Evolutionary conservation across 2,113 vertebrate genomes (phyloP), one percentile per base, ranked within the genome.

Genomic region (Trematomus loennbergii): DNA sequence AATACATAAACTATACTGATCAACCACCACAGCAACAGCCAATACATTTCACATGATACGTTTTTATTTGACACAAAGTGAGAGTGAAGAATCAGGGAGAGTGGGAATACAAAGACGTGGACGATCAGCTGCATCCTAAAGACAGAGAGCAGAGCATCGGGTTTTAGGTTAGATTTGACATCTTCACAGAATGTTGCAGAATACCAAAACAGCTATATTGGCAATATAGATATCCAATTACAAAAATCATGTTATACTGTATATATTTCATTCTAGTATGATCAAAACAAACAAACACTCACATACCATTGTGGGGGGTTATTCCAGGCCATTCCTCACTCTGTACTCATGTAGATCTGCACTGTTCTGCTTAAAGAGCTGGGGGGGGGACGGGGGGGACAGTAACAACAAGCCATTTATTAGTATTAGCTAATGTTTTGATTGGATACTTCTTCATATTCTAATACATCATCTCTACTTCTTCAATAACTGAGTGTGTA

Each of bases 301-400:
- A 78, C 83, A 59, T 72, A 60, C 22, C 46, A 9, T 7, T 36
- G 36, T 9, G 6, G 36, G 36, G 36, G 36, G 36, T 81, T 88
- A 95, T 55, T 91, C 78, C 12, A 93, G 87, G 57, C 80, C 89
- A 82, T 96, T 95, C 89, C 96, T 96, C 90, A 89, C 94, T 92
- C 97, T 96, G 85, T 98, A 97, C 72, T 98, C 97, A 20, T 86
- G 84, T 20, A 96, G 74, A 81, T 98, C 96, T 1, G 94, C 91
- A 43, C 94, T 85, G 88, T 96, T 96, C 75, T 97, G 91, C 46
- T 89, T 96, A 87, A 98, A 88, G 66, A 99, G 96, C 98, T 99
- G 87, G 16, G 64, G 70, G 25, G 0, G 52, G 18, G 53, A 49
- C n/a, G 25, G 25, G 25, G 25, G 22, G 22, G 43, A 25, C 16